Conservation (phyloP, 2,113 vertebrate genomes). For the Cryptotis parvus region DNA sequence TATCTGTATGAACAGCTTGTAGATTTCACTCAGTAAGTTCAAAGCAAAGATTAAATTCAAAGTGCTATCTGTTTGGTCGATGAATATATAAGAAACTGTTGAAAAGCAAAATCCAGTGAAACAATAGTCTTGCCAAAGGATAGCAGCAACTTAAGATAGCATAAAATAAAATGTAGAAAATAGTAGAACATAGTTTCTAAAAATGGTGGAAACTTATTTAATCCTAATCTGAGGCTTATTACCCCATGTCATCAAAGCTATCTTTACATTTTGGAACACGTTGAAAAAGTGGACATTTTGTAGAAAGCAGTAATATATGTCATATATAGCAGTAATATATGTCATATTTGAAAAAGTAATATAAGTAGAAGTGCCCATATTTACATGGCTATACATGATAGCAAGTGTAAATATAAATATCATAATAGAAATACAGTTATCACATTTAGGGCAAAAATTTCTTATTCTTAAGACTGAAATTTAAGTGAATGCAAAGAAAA, state of each 20-base stretch:
- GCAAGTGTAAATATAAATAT: neutral
- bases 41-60: neutral
- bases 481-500: constrained; percentile 39
- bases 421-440: neutral
- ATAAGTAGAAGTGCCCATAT: neutral
- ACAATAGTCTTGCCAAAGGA: neutral
- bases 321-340: constrained; percentile 20
- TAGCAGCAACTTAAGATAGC: neutral
- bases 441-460: constrained; percentile 24
- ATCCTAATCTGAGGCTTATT: neutral
- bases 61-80: neutral
- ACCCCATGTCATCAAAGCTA: neutral
- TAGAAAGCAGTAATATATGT: constrained; percentile 13
- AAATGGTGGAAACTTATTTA: neutral
- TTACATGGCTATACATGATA: neutral
- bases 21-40: constrained; percentile 14
- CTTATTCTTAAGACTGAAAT: constrained; percentile 43
- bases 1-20: neutral
- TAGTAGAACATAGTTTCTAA: neutral
- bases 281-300: constrained; percentile 20
- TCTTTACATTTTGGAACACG: neutral
- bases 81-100: neutral
- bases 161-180: constrained; percentile 40
- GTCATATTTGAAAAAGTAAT: constrained; percentile 13
- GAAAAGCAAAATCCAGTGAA: constrained; percentile 29